Evolutionary conservation across 1,140 invertebrate genomes (phyloP).

Genomic region (Drosophila tropicalis): DNA sequence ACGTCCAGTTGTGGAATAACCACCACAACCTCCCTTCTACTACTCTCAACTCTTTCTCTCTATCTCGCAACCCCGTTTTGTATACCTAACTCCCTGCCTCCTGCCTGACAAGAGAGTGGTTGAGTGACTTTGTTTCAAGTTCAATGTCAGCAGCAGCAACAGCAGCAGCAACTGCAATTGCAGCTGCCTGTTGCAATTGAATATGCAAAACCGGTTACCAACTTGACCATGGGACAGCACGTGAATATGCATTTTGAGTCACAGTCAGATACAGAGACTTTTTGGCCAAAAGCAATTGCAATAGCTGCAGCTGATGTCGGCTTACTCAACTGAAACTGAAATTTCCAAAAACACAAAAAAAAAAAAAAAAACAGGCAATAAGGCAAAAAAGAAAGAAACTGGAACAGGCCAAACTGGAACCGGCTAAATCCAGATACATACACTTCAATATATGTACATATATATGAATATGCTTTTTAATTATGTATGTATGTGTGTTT

Average conservation of each 20-base stretch:
- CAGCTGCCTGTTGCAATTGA: constrained; percentile 51
- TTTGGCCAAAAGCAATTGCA: constrained; percentile 35
- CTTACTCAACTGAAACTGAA: constrained; percentile 9
- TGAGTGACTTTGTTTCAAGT: constrained; percentile 55
- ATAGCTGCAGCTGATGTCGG: constrained; percentile 24
- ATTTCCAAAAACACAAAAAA: neutral
- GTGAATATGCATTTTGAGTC: constrained; percentile 46
- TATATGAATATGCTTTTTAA: too few species aligned
- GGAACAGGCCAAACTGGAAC: constrained; percentile 33
- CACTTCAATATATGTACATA: neutral
- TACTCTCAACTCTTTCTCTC: neutral
- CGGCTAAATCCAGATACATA: constrained; percentile 22
- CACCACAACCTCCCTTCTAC: neutral
- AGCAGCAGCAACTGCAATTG: constrained; percentile 53
- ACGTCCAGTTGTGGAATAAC: constrained; percentile 13
- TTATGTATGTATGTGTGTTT: neutral
- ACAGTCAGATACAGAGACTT: constrained; percentile 10
- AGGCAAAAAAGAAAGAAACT: constrained; percentile 2
- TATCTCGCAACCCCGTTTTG: too few species aligned
- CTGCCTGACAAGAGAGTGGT: constrained; percentile 3
- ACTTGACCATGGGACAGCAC: constrained; percentile 48
- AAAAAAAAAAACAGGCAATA: neutral
- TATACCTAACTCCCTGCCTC: neutral
- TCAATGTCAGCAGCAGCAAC: constrained; percentile 70
- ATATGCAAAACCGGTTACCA: constrained; percentile 61